phyloP scores from a whole-genome alignment of 2,888 invertebrate genomes.

The Cyclophora punctaria region DNA sequence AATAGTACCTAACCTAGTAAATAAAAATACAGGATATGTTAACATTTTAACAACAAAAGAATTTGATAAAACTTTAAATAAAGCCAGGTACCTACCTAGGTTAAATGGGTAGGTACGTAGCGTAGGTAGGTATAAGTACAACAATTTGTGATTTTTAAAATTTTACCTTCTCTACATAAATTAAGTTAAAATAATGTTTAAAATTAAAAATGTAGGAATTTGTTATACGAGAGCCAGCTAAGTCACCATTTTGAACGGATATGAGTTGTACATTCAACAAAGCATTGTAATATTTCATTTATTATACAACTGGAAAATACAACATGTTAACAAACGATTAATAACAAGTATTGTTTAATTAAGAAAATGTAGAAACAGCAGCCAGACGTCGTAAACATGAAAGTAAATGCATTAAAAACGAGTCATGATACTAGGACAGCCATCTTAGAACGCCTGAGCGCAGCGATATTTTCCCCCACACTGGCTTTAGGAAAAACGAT shows the following conservation, averaged over 20 bases:
- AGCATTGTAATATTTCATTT: conserved; percentile 50
- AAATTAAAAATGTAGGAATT: no score
- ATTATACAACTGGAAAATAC: conserved; percentile 33
- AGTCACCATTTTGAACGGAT: conserved; percentile 81
- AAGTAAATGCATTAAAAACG: conserved; percentile 51
- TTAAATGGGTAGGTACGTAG: no score
- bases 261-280: conserved; percentile 63
- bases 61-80: no score
- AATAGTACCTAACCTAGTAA: no score
- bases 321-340: conserved; percentile 30
- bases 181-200: no score
- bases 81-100: no score
- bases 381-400: conserved; percentile 35
- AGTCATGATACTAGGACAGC: conserved; percentile 62
- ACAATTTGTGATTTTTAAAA: no score
- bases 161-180: no score
- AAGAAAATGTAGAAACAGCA: conserved; percentile 30
- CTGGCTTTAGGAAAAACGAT: conserved; percentile 74
- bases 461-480: conserved; percentile 69
- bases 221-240: conserved; percentile 32
- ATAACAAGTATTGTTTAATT: conserved; percentile 35
- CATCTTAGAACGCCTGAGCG: conserved; percentile 75
- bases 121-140: no score
- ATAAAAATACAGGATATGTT: no score
- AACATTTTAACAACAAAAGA: no score